These are phyloP conservation scores for Trididemnum nubilum DNA, from an alignment of 23 tunicate genomes.

Conservation along the genomic window DNA sequence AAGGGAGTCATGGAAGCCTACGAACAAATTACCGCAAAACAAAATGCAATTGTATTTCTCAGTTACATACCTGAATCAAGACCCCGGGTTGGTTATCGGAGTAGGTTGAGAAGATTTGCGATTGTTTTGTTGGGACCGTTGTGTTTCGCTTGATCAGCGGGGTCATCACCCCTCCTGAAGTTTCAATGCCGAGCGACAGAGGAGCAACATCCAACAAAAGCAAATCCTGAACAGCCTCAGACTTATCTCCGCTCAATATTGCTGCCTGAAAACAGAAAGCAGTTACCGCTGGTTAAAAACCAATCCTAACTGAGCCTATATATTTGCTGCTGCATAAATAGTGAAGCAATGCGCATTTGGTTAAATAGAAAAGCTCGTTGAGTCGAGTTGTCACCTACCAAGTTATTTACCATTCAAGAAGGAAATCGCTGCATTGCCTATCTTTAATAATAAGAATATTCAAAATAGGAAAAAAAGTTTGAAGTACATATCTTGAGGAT, in stretches of 20 bases:
- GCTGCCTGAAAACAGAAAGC: conserved; percentile 51
- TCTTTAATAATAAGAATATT: too few species aligned
- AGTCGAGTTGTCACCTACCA: too few species aligned
- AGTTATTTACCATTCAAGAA: too few species aligned
- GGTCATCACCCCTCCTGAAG: conserved; percentile 79
- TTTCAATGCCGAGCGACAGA: conserved; percentile 67
- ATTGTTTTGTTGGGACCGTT: conserved; percentile 56
- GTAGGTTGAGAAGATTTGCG: conserved; percentile 61
- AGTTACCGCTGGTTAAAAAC: not conserved
- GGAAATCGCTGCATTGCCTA: too few species aligned
- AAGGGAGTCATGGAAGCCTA: not conserved
- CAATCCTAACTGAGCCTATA: too few species aligned
- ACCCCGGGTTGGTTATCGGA: conserved; percentile 81
- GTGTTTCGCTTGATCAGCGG: conserved; percentile 58
- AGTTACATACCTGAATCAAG: not conserved
- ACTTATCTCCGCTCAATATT: conserved; percentile 37
- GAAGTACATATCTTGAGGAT: too few species aligned
- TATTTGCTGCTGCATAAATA: too few species aligned
- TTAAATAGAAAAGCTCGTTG: too few species aligned
- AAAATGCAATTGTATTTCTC: not conserved
- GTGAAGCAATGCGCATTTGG: too few species aligned
- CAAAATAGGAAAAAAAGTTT: too few species aligned
- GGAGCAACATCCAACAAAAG: conserved; percentile 71
- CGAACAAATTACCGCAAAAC: not conserved
- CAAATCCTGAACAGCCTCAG: conserved; percentile 32